Base-by-base conservation (phyloP, 2,888 invertebrate genomes). In the Brachypalpus laphriformis region DNA sequence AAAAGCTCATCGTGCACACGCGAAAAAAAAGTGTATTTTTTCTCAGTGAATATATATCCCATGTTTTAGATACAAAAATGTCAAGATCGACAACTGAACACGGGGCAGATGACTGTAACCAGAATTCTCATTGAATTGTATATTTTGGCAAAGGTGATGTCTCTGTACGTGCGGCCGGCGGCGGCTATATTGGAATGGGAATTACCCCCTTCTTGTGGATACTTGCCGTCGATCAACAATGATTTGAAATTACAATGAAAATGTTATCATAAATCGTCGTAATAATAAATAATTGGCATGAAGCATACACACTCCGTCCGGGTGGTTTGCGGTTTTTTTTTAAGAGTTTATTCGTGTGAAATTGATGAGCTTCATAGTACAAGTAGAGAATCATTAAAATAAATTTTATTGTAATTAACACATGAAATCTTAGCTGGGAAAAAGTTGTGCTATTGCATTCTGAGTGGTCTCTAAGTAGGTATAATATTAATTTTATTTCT, bases 281-380 rank as follows among this genome's bases (percentile, higher is more conserved):
- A 59, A 59, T 34, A 70, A 47, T 59, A 71, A 49, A 59, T 71
- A 71, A 71, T 71, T 71, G 71, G 18, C 37, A n/a, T 25, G 11
- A 11, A 37, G 31, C 11, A 57, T 42, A 37, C 57, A 47, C 28
- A 47, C 57, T 37, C 16, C 31, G 25, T 31, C 45, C 20, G 20
- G n/a, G 34, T 70, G 20, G 57, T 22, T 34, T 18, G 59, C 7
- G 54, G 40, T 25, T 42, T 68, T 22, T 0, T 45, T 63, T 16
- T 28, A 31, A 1, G 4, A 28, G 9, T 61, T 16, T 22, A 37
- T 31, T 45, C 20, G n/a, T 16, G 31, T 31, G 20, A 66, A 34
- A n/a, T 18, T 25, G 14, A 66, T 51, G 65, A 49, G 34, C 34
- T 14, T 16, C 28, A n/a, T 37, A n/a, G 11, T n/a, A 18, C 4